Evolutionary conservation across 64 coral and sea anemone species (phyloP).

Genomic region (Acropora tenuis): DNA sequence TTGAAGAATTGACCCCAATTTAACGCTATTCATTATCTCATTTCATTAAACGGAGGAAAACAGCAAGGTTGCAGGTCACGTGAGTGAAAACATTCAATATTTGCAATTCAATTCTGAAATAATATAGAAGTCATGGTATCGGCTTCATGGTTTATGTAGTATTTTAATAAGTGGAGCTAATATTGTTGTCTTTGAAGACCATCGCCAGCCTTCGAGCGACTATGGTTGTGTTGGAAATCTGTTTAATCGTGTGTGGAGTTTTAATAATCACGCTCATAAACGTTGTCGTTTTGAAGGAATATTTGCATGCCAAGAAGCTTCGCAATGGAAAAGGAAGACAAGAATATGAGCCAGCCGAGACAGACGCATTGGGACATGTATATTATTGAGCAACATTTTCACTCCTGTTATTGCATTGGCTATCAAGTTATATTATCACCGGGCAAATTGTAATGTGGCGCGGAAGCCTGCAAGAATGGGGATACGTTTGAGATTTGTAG

Average conservation of each 20-base stretch:
- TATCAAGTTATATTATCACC: too few species aligned
- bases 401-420: too few species aligned
- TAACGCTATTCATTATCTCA: too few species aligned
- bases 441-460: too few species aligned
- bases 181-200: background rate
- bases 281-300: background rate
- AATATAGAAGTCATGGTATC: background rate
- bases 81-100: background rate
- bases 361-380: background rate
- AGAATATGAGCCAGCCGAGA: background rate
- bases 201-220: background rate
- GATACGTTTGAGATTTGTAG: too few species aligned
- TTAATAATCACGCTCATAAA: constrained; percentile 7
- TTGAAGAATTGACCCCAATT: too few species aligned
- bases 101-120: background rate
- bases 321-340: background rate
- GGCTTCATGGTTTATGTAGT: background rate
- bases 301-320: background rate
- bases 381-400: background rate
- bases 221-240: constrained; percentile 14
- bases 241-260: background rate
- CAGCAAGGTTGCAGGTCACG: too few species aligned
- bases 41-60: too few species aligned
- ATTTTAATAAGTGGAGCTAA: background rate
- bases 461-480: too few species aligned